Percentiles rank a stretch among this genome's conserved stretches.
Evolutionary conservation across 2,888 invertebrate genomes (phyloP).

Genomic region (Prosapia bicincta): DNA sequence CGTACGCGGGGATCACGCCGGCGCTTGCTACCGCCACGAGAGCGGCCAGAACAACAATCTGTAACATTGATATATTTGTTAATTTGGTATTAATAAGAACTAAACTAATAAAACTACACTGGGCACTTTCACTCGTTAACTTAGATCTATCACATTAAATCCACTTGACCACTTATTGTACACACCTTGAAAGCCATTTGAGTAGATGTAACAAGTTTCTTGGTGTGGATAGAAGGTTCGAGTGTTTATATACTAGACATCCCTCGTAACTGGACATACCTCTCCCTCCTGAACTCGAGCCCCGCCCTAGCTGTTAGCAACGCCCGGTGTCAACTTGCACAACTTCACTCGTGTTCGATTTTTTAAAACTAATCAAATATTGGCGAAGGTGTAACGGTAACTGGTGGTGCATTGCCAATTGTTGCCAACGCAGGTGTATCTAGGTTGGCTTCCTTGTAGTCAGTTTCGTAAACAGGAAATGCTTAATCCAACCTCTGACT

Average conservation of each 20-base stretch:
- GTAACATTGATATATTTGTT: not conserved
- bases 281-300: not conserved
- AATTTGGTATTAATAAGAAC: not conserved
- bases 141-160: no score
- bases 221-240: not conserved
- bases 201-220: not conserved
- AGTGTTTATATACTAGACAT: not conserved
- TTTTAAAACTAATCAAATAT: not conserved
- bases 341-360: not conserved
- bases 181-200: not conserved
- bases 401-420: not conserved
- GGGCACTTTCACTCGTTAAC: not conserved
- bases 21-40: constrained; percentile 42
- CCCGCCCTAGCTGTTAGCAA: not conserved
- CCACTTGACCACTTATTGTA: not conserved
- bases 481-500: no score
- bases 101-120: constrained; percentile 8
- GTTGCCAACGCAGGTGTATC: not conserved
- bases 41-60: constrained; percentile 34
- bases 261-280: not conserved
- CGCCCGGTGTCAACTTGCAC: not conserved
- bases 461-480: not conserved
- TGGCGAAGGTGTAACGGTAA: not conserved
- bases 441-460: not conserved
- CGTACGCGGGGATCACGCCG: constrained; percentile 39